phyloP scores from a whole-genome alignment of 2,113 vertebrate species.

The Coregonus clupeaformis region DNA sequence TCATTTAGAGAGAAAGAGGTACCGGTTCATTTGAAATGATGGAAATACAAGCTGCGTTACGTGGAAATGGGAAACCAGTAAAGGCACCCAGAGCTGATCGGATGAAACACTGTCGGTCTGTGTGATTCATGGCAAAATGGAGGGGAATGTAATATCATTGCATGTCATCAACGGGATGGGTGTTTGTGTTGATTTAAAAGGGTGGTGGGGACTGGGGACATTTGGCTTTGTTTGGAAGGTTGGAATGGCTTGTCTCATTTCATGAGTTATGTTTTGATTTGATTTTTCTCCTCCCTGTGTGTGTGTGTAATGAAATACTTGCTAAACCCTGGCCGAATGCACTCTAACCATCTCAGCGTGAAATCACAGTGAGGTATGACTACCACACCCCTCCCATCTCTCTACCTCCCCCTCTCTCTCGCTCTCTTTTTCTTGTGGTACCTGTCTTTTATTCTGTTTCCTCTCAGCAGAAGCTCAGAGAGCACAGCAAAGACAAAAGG shows the following conservation, averaged over 20 bases:
- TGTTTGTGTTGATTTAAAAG: neutral
- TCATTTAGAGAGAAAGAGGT: neutral
- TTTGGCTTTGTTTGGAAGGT: constrained; percentile 4
- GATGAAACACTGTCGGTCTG: neutral
- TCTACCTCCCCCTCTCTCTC: neutral
- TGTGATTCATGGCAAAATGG: constrained; percentile 23
- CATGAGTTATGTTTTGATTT: constrained; percentile 13
- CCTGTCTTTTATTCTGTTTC: neutral
- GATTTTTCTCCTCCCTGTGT: constrained; percentile 14
- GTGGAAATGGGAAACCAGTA: neutral
- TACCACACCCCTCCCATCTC: constrained; percentile 9
- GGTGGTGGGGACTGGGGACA: neutral
- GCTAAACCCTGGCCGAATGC: constrained; percentile 66
- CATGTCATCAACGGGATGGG: neutral
- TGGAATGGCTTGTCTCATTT: constrained; percentile 28
- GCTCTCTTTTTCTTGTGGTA: neutral
- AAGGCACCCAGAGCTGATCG: neutral
- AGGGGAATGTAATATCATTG: neutral
- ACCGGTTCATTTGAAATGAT: neutral
- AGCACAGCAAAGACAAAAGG: constrained; percentile 25
- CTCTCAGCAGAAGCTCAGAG: neutral
- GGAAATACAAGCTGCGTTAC: neutral
- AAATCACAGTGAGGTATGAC: constrained; percentile 88
- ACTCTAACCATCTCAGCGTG: constrained; percentile 78
- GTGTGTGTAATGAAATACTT: constrained; percentile 46